Evolutionary conservation across 2,797 vertebrate genomes (phyloP).

Genomic region (Gymnothorax javanicus): DNA sequence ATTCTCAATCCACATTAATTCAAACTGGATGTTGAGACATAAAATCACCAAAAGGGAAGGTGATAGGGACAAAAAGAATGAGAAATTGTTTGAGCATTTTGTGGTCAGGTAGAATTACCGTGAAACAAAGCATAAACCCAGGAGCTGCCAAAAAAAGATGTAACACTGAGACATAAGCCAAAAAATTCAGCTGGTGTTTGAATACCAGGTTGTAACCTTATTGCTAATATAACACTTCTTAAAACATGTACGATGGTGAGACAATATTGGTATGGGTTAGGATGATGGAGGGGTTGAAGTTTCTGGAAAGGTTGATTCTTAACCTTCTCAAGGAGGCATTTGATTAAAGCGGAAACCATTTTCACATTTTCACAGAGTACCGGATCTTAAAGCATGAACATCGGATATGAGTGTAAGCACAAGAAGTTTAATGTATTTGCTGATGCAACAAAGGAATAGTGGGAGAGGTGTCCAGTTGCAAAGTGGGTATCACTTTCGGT

Average conservation of each 20-base stretch:
- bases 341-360: not conserved
- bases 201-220: slow-evolving; percentile 22
- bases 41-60: not conserved
- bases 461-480: slow-evolving; percentile 24
- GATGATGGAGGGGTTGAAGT: not conserved
- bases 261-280: not conserved
- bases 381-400: slow-evolving; percentile 21
- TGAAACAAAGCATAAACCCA: slow-evolving; percentile 9
- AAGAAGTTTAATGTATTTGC: slow-evolving; percentile 23
- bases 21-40: not conserved
- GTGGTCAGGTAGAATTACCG: not conserved
- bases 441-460: slow-evolving; percentile 35
- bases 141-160: not conserved
- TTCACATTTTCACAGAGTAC: slow-evolving; percentile 3
- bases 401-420: slow-evolving; percentile 22
- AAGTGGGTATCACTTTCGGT: slow-evolving; percentile 43
- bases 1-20: not conserved
- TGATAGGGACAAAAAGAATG: not conserved
- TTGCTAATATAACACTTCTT: slow-evolving; percentile 15
- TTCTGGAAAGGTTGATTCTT: slow-evolving; percentile 22
- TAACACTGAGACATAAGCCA: not conserved
- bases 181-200: not conserved
- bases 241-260: slow-evolving; percentile 19
- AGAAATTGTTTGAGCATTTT: not conserved
- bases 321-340: slow-evolving; percentile 17